Evolutionary conservation across 2,888 invertebrate genomes (phyloP), one percentile per base, ranked within the genome.

Genomic region (Drosophila emarginata): DNA sequence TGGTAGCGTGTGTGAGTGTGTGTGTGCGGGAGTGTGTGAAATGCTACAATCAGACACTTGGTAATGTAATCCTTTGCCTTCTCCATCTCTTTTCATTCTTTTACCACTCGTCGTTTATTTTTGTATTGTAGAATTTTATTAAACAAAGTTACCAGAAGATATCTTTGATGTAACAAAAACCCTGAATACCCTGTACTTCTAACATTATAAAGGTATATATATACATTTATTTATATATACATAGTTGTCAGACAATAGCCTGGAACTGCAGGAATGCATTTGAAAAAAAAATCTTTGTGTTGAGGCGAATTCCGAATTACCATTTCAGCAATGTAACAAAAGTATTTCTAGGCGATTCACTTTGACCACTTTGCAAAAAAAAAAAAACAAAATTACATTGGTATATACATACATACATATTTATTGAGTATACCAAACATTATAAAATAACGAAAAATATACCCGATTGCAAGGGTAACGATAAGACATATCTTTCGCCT

Each of bases 21-120:
- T 18, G 14, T 61, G 40, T 21, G 21, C 12, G 45, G 18, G 45
- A 21, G 45, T 45, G 45, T 45, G 45, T 15, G 32, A 45, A 58
- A 73, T 64, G 40, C 54, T 60, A 32, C 53, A 65, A 45, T 15
- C 70, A 65, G 66, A 61, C 64, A 68, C 67, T 78, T 72, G 81
- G 76, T 78, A 79, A 77, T 78, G 79, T 61, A 69, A 77, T 82
- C 71, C 79, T 61, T 65, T 70, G 69, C 64, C 64, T 52, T 40
- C 40, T 18, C 4, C 15, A 15, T 12, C 45, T 18, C 12, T 21
- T 15, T 40, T 40, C 15, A 3, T 3, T 15, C 15, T 45, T 15
- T n/a, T 45, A 45, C 12, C 45, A 7, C n/a, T 18, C 18, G 45
- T 37, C 56, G 18, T 21, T 50, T 18, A 37, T 54, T 18, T 28